Evolutionary conservation across 2,888 invertebrate genomes (phyloP).

Genomic region (Sminthurides aquaticus): DNA sequence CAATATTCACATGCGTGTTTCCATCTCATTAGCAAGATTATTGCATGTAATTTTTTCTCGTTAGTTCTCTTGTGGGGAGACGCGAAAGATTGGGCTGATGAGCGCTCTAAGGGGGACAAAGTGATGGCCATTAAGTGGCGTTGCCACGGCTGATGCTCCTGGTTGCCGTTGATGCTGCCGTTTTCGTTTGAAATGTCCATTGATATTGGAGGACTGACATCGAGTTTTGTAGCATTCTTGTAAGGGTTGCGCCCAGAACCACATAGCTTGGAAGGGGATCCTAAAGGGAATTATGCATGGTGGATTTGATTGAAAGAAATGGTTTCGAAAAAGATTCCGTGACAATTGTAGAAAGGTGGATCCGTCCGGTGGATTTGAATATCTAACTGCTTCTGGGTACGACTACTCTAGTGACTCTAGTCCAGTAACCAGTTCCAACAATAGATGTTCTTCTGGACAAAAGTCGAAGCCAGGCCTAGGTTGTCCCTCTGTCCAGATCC

Average conservation of each 20-base stretch:
- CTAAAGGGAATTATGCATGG: constrained; percentile 3
- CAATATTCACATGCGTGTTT: constrained; percentile 6
- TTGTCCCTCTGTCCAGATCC: neutral
- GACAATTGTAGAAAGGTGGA: neutral
- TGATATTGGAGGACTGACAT: too few relatives aligned
- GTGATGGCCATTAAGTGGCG: neutral
- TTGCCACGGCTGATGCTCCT: neutral
- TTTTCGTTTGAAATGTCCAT: too few relatives aligned
- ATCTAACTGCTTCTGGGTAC: neutral
- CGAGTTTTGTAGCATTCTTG: too few relatives aligned
- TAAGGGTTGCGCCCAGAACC: too few relatives aligned
- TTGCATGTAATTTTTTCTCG: constrained; percentile 10
- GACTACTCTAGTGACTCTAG: neutral
- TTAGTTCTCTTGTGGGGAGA: neutral
- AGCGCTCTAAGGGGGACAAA: neutral
- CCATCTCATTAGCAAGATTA: constrained; percentile 12
- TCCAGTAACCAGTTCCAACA: constrained; percentile 3
- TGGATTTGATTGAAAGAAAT: constrained; percentile 7
- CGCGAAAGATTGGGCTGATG: neutral
- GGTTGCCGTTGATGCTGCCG: too few relatives aligned
- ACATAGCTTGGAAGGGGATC: too few relatives aligned
- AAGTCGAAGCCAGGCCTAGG: neutral
- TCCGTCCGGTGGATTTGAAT: neutral
- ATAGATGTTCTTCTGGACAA: neutral
- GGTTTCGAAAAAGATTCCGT: neutral